Base-by-base conservation (phyloP, 2,797 vertebrate genomes). In the Salmo trutta region DNA sequence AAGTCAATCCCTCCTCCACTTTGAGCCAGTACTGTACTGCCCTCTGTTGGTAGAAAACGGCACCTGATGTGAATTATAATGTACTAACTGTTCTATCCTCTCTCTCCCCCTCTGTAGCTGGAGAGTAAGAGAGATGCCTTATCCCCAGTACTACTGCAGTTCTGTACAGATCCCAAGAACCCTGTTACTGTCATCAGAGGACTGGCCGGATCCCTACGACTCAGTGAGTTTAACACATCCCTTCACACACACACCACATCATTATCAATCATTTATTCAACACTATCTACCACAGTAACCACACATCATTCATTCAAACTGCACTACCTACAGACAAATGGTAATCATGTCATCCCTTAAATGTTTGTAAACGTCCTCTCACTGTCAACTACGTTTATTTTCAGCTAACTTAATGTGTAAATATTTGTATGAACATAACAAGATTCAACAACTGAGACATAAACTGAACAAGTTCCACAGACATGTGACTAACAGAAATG, bases 131-230 rank as follows among this genome's bases (percentile, higher is more conserved):
- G 96, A 73, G 96, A 97, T 0, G 96, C 96, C 73, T 96, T 97
- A 87, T 97, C 96, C 6, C 96, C 96, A 0, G 95, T 97, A 73
- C 91, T 97, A 81, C 91, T 96, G 78, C 97, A 98, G 90, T 98
- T 98, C 91, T 98, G 97, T 76, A 97, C 96, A 0, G 96, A 98
- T 81, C 87, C 96, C 53, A 96, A 97, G 77, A 98, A 98, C 80
- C 96, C 97, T 14, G 97, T 98, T 73, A 98, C 97, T 0, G 96
- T 98, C 77, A 97, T 98, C 88, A 93, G 97, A 65, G 97, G 97
- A 67, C 90, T 98, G 83, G 97, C 96, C 0, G 97, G 97, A 51
- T 98, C 97, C 5, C 92, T 97, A 14, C 91, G 97, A 51, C 95
- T 98, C 78, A 97, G 97, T 98, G 89, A 89, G 96, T 95, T 74